These are phyloP conservation scores for Dyspetes luteomarginatus DNA, from an alignment of 2,888 invertebrate species.

Conservation along the genomic window DNA sequence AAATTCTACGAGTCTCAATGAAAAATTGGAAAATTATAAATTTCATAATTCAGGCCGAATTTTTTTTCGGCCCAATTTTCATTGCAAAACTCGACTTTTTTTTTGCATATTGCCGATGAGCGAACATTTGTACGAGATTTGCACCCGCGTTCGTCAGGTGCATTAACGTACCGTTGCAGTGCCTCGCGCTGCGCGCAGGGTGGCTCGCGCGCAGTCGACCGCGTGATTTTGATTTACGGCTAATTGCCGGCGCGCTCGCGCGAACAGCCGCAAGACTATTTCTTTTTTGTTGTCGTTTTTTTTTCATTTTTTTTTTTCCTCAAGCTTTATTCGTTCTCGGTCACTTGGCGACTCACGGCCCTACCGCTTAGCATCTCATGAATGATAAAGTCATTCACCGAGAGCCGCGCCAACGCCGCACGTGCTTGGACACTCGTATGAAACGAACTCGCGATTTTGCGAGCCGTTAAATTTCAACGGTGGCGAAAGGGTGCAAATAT, in stretches of 20 bases:
- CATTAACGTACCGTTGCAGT: slow-evolving; percentile 18
- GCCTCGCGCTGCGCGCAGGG: neutral
- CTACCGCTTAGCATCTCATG: slow-evolving; percentile 74
- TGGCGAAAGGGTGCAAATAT: slow-evolving; percentile 69
- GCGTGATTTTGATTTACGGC: slow-evolving; percentile 78
- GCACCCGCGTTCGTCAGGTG: slow-evolving; percentile 35
- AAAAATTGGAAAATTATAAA: too few species aligned
- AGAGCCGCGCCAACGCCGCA: slow-evolving; percentile 34
- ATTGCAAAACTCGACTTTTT: too few species aligned
- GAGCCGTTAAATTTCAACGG: slow-evolving; percentile 41
- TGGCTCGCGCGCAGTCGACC: slow-evolving; percentile 44
- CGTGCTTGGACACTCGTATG: neutral
- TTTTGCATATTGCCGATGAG: neutral
- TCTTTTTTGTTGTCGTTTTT: slow-evolving; percentile 3
- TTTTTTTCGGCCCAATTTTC: too few species aligned
- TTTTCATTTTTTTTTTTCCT: slow-evolving; percentile 1
- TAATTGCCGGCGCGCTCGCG: slow-evolving; percentile 71
- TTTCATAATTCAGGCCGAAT: too few species aligned
- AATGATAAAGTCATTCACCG: slow-evolving; percentile 76
- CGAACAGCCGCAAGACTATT: slow-evolving; percentile 31
- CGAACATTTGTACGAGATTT: slow-evolving; percentile 11
- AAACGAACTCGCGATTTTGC: neutral
- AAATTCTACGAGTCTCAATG: too few species aligned
- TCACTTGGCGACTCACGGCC: slow-evolving; percentile 41
- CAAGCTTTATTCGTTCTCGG: slow-evolving; percentile 27